Conservation (phyloP, 2,797 vertebrate genomes). For the Argyrosomus regius region DNA sequence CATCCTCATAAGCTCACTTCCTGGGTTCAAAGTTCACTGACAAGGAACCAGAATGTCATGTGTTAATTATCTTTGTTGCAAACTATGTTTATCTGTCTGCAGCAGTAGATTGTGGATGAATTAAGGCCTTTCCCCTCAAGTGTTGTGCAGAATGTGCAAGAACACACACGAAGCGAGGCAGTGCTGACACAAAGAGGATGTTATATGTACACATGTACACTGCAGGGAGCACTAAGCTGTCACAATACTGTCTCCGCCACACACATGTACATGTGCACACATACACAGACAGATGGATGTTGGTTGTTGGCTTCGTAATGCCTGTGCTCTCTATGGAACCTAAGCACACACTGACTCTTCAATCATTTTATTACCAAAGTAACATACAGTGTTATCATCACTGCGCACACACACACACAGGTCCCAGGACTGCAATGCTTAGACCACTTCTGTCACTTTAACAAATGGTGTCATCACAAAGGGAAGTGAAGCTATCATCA, state of each 20-base stretch:
- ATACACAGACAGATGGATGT: conserved; percentile 62
- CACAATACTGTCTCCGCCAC: conserved; percentile 56
- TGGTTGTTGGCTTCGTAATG: conserved; percentile 63
- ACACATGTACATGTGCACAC: conserved; percentile 25
- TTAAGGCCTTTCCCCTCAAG: conserved; percentile 2
- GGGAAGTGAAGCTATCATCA: conserved; percentile 71
- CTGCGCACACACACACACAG: conserved; percentile 40
- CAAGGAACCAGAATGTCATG: conserved; percentile 61
- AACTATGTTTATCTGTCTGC: conserved; percentile 50
- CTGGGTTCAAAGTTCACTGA: conserved; percentile 75
- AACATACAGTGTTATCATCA: conserved; percentile 69
- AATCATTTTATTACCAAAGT: conserved; percentile 75
- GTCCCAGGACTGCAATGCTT: conserved; percentile 69
- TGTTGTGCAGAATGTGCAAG: conserved; percentile 31
- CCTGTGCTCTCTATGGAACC: conserved; percentile 72
- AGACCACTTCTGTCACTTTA: conserved; percentile 77
- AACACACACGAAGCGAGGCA: conserved; percentile 34
- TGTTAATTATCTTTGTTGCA: conserved; percentile 66
- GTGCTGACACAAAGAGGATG: conserved; percentile 55
- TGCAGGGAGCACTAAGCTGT: conserved; percentile 71
- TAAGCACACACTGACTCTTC: conserved; percentile 70
- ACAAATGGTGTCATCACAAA: conserved; percentile 78
- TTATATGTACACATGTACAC: conserved; percentile 52
- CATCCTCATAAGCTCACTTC: conserved; percentile 70
- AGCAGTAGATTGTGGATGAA: conserved; percentile 27